Conservation (phyloP, 2,113 vertebrate species). For the Ceuthmochares aereus region DNA sequence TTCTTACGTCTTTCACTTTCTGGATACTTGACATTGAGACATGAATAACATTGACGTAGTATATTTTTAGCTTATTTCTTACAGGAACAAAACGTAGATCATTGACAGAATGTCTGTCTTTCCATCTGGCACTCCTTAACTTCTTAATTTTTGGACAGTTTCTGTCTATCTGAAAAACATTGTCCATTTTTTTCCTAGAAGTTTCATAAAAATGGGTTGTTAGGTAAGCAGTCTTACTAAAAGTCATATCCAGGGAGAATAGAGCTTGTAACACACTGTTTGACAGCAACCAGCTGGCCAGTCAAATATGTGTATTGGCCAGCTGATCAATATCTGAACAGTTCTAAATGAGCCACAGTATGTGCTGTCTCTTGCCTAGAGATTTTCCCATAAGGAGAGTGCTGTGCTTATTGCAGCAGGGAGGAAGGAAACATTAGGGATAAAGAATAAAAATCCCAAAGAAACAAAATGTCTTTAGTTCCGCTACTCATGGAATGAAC, state of each 20-base stretch:
- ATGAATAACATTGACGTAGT: neutral
- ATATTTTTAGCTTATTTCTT: conserved; percentile 15
- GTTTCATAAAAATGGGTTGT: neutral
- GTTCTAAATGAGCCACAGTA: neutral
- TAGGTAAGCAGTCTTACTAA: neutral
- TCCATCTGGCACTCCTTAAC: neutral
- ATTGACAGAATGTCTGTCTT: neutral
- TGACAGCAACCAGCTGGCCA: neutral
- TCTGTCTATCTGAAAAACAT: neutral
- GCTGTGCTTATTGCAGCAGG: neutral
- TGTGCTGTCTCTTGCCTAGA: neutral
- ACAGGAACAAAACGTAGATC: neutral
- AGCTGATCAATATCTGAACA: neutral
- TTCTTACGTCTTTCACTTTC: neutral
- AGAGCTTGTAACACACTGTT: neutral
- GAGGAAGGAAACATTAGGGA: neutral
- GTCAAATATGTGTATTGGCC: neutral
- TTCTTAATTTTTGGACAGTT: neutral
- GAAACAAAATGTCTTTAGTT: neutral
- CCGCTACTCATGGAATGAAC: neutral
- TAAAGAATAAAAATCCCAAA: neutral
- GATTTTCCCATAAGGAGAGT: neutral
- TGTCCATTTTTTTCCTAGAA: neutral
- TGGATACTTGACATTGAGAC: neutral
- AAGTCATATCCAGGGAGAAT: neutral